A percentile compares a stretch with the other conserved stretches of the same genome.
phyloP scores from a whole-genome alignment of 2,888 invertebrate species.

The Plebejus argus region DNA sequence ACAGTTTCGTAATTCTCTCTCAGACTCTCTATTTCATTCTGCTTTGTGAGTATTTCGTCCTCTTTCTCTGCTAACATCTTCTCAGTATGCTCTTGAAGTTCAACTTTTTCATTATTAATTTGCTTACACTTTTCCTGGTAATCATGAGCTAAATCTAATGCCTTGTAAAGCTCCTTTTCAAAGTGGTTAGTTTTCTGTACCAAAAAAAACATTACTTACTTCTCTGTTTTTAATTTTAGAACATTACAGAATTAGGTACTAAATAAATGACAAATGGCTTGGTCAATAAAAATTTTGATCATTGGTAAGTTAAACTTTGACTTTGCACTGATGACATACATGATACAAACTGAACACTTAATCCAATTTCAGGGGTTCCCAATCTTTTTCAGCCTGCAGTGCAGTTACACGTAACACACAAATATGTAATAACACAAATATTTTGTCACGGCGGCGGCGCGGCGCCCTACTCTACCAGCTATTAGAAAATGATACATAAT shows the following conservation, averaged over 20 bases:
- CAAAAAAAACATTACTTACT: not conserved
- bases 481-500: too few species aligned
- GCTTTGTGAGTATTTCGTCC: conserved; percentile 55
- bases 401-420: too few species aligned
- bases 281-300: not conserved
- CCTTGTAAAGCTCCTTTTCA: conserved; percentile 87
- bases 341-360: too few species aligned
- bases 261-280: not conserved
- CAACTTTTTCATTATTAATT: conserved; percentile 73
- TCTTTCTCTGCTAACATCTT: conserved; percentile 52
- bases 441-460: too few species aligned
- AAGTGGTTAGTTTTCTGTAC: conserved; percentile 79
- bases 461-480: too few species aligned
- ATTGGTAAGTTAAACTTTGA: too few species aligned
- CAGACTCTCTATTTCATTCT: conserved; percentile 66
- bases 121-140: conserved; percentile 84
- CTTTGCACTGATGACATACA: too few species aligned
- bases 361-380: too few species aligned
- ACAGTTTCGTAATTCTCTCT: conserved; percentile 75
- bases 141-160: conserved; percentile 84
- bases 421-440: too few species aligned
- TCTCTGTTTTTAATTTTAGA: not conserved
- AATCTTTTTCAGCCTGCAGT: too few species aligned
- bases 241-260: not conserved
- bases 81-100: conserved; percentile 63